phyloP scores from a whole-genome alignment of 2,113 vertebrate species.

The Lepisosteus osseus region DNA sequence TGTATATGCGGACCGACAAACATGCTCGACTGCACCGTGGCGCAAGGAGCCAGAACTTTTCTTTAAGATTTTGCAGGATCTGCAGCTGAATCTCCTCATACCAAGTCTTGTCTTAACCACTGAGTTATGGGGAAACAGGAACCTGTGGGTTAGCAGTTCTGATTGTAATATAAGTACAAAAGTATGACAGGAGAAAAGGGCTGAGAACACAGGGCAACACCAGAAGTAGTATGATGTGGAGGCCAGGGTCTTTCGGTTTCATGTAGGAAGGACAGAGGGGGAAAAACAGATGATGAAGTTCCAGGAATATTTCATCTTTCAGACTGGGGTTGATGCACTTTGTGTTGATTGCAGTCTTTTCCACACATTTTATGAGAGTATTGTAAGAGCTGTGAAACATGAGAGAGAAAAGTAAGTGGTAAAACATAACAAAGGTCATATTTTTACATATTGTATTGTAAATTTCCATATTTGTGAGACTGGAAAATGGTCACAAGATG shows the following conservation, averaged over 20 bases:
- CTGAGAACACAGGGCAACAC: conserved; percentile 34
- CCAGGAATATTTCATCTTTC: conserved; percentile 42
- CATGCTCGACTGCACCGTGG: too few species aligned
- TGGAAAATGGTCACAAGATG: too few species aligned
- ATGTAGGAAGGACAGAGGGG: conserved; percentile 31
- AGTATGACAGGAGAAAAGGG: conserved; percentile 42
- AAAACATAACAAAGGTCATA: not conserved
- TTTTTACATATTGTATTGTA: too few species aligned
- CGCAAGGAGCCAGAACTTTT: too few species aligned
- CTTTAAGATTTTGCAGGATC: too few species aligned
- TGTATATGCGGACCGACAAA: too few species aligned
- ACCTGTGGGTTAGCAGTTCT: not conserved
- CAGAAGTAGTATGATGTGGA: conserved; percentile 38
- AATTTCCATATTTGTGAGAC: too few species aligned
- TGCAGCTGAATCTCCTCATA: too few species aligned
- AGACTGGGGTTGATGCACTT: conserved; percentile 26
- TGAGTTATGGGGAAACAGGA: too few species aligned
- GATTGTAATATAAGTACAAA: conserved; percentile 34
- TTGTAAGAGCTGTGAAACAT: conserved; percentile 47
- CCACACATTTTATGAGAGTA: conserved; percentile 45
- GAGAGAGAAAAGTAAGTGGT: conserved; percentile 11
- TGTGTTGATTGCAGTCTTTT: fast-evolving
- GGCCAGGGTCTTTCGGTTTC: conserved; percentile 36
- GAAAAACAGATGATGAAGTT: conserved; percentile 55
- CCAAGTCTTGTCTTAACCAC: too few species aligned